phyloP scores from a whole-genome alignment of 2,113 vertebrate species.

The Sardina pilchardus region DNA sequence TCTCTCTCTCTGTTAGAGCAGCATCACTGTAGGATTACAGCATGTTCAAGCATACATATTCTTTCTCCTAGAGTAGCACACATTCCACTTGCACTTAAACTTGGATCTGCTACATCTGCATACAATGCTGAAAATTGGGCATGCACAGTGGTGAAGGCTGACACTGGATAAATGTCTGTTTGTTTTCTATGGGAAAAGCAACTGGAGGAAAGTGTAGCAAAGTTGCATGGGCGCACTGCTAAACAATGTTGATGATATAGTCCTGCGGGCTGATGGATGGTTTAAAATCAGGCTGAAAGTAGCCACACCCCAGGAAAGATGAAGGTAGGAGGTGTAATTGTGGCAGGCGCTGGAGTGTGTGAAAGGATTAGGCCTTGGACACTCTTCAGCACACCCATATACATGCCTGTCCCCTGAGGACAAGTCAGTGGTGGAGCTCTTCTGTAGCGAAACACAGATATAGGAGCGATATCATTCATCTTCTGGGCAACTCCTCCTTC shows the following conservation, averaged over 20 bases:
- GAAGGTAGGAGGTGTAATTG: slow-evolving; percentile 37
- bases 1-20: no score
- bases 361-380: slow-evolving; percentile 42
- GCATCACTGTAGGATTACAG: no score
- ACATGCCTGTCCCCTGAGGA: slow-evolving; percentile 22
- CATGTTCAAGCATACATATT: no score
- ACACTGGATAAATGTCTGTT: no score
- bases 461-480: slow-evolving; percentile 30
- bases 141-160: no score
- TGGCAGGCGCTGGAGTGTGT: slow-evolving; percentile 21
- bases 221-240: neutral
- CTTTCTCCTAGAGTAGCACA: no score
- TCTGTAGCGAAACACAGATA: slow-evolving; percentile 37
- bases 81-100: no score
- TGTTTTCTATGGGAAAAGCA: no score
- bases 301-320: slow-evolving; percentile 29
- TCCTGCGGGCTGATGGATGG: slow-evolving; percentile 26
- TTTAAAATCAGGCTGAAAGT: slow-evolving; percentile 6
- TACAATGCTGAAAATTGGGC: no score
- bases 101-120: no score
- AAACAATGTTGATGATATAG: neutral
- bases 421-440: slow-evolving; percentile 11
- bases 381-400: slow-evolving; percentile 31
- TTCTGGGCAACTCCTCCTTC: slow-evolving; percentile 21
- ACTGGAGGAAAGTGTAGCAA: no score